Percentiles rank a stretch among this genome's conserved stretches.
phyloP scores from a whole-genome alignment of 1,140 invertebrate species.

The Anoplophora glabripennis region DNA sequence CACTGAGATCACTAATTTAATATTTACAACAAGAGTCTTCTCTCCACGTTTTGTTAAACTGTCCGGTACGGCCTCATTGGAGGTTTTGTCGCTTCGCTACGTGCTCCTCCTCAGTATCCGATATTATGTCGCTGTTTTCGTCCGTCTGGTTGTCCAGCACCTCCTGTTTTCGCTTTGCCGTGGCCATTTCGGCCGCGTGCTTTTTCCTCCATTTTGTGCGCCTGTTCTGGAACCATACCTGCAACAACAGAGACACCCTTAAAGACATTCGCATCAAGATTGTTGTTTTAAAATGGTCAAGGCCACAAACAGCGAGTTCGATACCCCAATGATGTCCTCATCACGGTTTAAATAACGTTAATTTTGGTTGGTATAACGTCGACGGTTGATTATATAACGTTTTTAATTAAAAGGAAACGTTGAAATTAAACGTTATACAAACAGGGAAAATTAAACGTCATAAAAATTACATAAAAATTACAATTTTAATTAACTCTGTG shows the following conservation, averaged over 20 bases:
- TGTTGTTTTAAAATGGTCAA: too few relatives aligned
- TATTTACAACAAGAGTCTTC: slow-evolving; percentile 7
- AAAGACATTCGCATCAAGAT: not conserved
- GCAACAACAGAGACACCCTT: slow-evolving; percentile 47
- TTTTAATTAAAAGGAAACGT: too few relatives aligned
- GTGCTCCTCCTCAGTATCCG: slow-evolving; percentile 48
- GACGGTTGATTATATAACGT: too few relatives aligned
- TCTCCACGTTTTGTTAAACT: not conserved
- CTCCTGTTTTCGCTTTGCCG: slow-evolving; percentile 94
- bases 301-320: too few relatives aligned
- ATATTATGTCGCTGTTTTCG: slow-evolving; percentile 49
- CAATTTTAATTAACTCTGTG: too few relatives aligned
- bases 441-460: too few relatives aligned
- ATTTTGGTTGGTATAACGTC: too few relatives aligned
- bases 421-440: too few relatives aligned
- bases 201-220: slow-evolving; percentile 99
- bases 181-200: slow-evolving; percentile 98
- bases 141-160: slow-evolving; percentile 71
- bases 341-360: too few relatives aligned
- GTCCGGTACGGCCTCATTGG: slow-evolving; percentile 34
- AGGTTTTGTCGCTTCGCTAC: slow-evolving; percentile 44
- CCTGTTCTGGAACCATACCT: slow-evolving; percentile 99
- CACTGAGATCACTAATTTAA: slow-evolving; percentile 39
- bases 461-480: too few relatives aligned
- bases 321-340: too few relatives aligned